Conservation (phyloP, 2,888 invertebrate genomes). For the Furcula furcula region DNA sequence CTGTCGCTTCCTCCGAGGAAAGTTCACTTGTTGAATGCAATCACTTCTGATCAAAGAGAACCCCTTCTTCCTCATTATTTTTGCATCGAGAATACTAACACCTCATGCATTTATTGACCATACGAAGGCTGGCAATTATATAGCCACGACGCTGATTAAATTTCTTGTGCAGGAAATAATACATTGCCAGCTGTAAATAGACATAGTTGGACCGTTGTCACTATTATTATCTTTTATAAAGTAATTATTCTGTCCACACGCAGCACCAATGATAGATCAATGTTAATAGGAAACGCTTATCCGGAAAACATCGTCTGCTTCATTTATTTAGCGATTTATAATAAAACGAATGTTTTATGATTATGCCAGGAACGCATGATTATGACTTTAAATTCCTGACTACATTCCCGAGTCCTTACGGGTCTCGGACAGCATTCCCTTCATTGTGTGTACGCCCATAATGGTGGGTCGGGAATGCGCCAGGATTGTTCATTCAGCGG, state of each 20-base stretch:
- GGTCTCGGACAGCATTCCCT: conserved; percentile 46
- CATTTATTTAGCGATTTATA: conserved; percentile 17
- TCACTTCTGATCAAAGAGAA: conserved; percentile 44
- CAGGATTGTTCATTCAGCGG: conserved; percentile 47
- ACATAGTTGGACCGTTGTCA: conserved; percentile 8
- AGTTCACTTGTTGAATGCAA: conserved; percentile 62
- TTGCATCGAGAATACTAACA: neutral
- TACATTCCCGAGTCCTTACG: conserved; percentile 55
- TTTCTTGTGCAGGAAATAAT: conserved; percentile 27
- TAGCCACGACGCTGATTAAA: conserved; percentile 22
- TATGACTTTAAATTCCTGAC: conserved; percentile 53
- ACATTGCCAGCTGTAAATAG: conserved; percentile 13
- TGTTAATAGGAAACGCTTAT: conserved; percentile 29
- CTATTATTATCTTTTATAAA: conserved; percentile 27
- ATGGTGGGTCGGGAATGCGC: conserved; percentile 53
- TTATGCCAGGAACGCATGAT: conserved; percentile 47
- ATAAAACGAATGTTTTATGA: conserved; percentile 7
- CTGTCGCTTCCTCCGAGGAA: conserved; percentile 76
- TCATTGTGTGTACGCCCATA: conserved; percentile 51
- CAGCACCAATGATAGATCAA: conserved; percentile 22
- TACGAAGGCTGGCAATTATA: conserved; percentile 12
- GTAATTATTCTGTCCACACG: conserved; percentile 28
- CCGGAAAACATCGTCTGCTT: conserved; percentile 20
- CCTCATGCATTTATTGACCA: conserved; percentile 5
- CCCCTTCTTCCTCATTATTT: conserved; percentile 23